A percentile compares a stretch with the other conserved stretches of the same genome.
Evolutionary conservation across 2,888 invertebrate genomes (phyloP).

Genomic region (Diogma glabrata): DNA sequence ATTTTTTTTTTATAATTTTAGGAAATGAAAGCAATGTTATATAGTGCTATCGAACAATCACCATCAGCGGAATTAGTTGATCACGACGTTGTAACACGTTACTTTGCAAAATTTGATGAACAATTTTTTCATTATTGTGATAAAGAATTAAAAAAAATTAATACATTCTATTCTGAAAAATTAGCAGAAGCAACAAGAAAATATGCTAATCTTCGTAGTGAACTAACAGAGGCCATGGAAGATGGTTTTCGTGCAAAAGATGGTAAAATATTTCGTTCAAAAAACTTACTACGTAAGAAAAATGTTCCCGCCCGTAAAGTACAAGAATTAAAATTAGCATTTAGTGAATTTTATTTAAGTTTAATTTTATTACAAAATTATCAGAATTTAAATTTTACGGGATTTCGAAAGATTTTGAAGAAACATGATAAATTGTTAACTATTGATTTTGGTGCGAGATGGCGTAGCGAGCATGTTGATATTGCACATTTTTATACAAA

Average conservation of each 20-base stretch:
- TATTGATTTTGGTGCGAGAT: slow-evolving; percentile 60
- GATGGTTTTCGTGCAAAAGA: slow-evolving; percentile 34
- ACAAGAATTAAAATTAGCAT: slow-evolving; percentile 75
- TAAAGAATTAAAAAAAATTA: slow-evolving; percentile 75
- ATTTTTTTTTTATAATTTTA: slow-evolving; percentile 28
- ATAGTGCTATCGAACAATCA: slow-evolving; percentile 64
- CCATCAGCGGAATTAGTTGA: slow-evolving; percentile 65
- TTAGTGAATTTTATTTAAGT: slow-evolving; percentile 81
- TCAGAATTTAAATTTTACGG: slow-evolving; percentile 79
- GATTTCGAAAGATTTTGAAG: slow-evolving; percentile 81
- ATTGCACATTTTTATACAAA: slow-evolving; percentile 73
- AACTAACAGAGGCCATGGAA: slow-evolving; percentile 45
- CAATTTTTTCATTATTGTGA: slow-evolving; percentile 76
- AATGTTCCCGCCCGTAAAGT: slow-evolving; percentile 53
- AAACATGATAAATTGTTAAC: slow-evolving; percentile 74
- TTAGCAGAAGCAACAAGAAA: slow-evolving; percentile 78
- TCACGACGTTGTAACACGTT: slow-evolving; percentile 54
- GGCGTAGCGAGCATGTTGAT: slow-evolving; percentile 70
- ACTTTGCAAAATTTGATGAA: slow-evolving; percentile 71
- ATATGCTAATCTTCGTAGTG: slow-evolving; percentile 59
- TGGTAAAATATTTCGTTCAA: slow-evolving; percentile 30
- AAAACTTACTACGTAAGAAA: slow-evolving; percentile 34
- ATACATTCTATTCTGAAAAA: slow-evolving; percentile 83
- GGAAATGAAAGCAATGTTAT: slow-evolving; percentile 78
- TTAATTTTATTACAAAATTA: slow-evolving; percentile 78